Evolutionary conservation across 2,113 vertebrate species (phyloP).

Genomic region (Otocyon megalotis): DNA sequence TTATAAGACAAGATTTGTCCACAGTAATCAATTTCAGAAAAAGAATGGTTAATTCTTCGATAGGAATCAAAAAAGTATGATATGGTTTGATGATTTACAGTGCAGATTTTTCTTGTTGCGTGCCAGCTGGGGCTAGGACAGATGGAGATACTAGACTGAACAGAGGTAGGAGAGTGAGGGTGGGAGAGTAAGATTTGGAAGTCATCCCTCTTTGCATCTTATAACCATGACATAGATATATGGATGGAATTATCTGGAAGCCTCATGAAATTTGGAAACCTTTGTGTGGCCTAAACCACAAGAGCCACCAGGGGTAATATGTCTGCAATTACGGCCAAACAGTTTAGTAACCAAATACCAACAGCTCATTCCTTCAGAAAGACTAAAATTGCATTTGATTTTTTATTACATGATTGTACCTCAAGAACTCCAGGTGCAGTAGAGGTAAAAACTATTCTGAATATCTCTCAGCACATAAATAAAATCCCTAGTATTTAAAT

Average conservation of each 20-base stretch:
- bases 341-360: slow-evolving; percentile 9
- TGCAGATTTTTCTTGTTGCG: slow-evolving; percentile 54
- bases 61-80: slow-evolving; percentile 68
- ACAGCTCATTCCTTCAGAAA: neutral
- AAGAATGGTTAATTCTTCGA: slow-evolving; percentile 40
- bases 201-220: slow-evolving; percentile 71
- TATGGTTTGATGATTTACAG: slow-evolving; percentile 76
- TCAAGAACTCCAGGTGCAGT: slow-evolving; percentile 1
- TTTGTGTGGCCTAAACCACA: neutral
- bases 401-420: neutral
- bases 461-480: neutral
- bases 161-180: slow-evolving; percentile 81
- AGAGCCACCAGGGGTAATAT: neutral
- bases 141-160: slow-evolving; percentile 78
- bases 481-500: neutral
- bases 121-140: slow-evolving; percentile 63
- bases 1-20: slow-evolving; percentile 25
- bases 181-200: slow-evolving; percentile 83
- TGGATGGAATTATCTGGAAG: slow-evolving; percentile 9
- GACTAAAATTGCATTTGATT: neutral
- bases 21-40: slow-evolving; percentile 55
- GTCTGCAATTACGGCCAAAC: neutral
- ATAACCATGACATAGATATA: neutral
- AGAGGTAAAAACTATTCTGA: neutral
- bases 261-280: neutral